Conservation (phyloP, 1,140 invertebrate species). For the Agrypnia vestita region DNA sequence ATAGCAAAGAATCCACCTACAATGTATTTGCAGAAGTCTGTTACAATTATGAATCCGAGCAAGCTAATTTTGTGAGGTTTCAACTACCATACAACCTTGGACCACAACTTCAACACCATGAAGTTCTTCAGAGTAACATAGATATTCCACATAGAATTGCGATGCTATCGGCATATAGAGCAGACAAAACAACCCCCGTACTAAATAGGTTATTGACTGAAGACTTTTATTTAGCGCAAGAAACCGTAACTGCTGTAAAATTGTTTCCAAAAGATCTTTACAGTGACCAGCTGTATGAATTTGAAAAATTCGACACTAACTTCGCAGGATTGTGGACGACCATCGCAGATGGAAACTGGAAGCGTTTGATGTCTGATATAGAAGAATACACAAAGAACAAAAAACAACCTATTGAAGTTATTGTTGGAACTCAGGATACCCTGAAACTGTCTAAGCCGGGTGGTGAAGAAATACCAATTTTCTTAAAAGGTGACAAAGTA, state of each 20-base stretch:
- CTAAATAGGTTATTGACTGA: conserved; percentile 47
- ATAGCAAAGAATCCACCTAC: conserved; percentile 22
- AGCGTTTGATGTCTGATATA: conserved; percentile 46
- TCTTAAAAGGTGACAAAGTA: conserved; percentile 44
- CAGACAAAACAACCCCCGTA: conserved; percentile 27
- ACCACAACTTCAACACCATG: conserved; percentile 12
- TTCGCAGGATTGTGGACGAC: conserved; percentile 49
- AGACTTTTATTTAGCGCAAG: conserved; percentile 26
- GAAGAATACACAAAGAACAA: conserved; percentile 34
- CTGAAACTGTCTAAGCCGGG: conserved; percentile 35
- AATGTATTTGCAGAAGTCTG: conserved; percentile 54
- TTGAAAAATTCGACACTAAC: conserved; percentile 55
- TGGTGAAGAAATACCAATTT: conserved; percentile 29
- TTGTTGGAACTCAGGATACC: conserved; percentile 50
- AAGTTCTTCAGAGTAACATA: conserved; percentile 26
- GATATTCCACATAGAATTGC: conserved; percentile 51
- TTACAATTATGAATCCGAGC: conserved; percentile 47
- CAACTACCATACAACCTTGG: conserved; percentile 30
- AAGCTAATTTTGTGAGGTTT: conserved; percentile 42
- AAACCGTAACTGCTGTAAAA: conserved; percentile 38
- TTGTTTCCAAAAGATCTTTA: conserved; percentile 48
- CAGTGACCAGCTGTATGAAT: conserved; percentile 51
- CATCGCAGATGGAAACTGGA: conserved; percentile 54
- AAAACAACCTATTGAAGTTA: conserved; percentile 46
- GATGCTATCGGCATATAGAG: conserved; percentile 45